Base-by-base conservation (phyloP, 2,113 vertebrate species). In the Nettapus auritus region DNA sequence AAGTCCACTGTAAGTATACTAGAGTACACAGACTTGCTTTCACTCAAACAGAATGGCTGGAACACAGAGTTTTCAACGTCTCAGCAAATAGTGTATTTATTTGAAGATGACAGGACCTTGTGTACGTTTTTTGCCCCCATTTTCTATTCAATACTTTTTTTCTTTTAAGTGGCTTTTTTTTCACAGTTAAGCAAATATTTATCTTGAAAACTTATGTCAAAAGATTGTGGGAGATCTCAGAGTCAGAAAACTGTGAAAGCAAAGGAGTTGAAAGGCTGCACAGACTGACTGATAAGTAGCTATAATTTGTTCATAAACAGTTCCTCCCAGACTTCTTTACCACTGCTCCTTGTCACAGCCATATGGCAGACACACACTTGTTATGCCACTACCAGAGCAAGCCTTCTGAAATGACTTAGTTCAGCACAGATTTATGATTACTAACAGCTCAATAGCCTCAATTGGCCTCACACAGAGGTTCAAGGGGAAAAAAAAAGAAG, bases 391-490 rank as follows among this genome's bases (percentile, higher is more conserved):
- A 38, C 13, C 4, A 79, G 14, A 70, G 28, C 9, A 57, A 44
- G 15, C 2, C 17, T 62, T 79, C 68, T 64, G 50, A 23, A 44
- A 59, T 17, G 2, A 57, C 38, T 70, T 74, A 70, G 6, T 80
- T 77, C 36, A 69, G 36, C 26, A 68, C 7, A 64, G 13, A 55
- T 56, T 81, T 64, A 52, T 5, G 31, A 13, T 20, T 67, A 44
- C 25, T 63, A 55, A 40, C 11, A 81, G 8, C 15, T 74, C 23
- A 59, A 31, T 48, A 68, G 14, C 7, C 4, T 82, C 52, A 57
- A 48, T 1, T 80, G 36, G 29, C 14, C 33, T 80, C 21, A 38
- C 0, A 1, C 1, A 33, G 21, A 44, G 3, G 3, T 33, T 21
- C 26, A 53, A 29, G 17, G 8, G 8, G 3, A 21, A 25, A 19